Evolutionary conservation across 2,888 invertebrate genomes (phyloP), one percentile per base, ranked within the genome.

Genomic region (Caenorhabditis sulstoni): DNA sequence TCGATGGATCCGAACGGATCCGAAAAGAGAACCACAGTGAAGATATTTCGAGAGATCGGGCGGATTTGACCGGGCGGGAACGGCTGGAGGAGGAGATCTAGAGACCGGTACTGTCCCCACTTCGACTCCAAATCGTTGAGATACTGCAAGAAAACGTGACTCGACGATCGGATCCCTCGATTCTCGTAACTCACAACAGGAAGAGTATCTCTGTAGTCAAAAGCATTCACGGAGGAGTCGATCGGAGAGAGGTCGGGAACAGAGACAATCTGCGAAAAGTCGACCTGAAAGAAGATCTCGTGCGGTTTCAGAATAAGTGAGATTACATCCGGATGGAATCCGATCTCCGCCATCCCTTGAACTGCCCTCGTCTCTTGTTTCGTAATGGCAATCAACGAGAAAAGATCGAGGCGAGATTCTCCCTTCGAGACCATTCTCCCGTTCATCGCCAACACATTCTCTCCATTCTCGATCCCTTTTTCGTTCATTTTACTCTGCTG

Each of bases 371-470:
- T 93, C 91, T 98, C 98, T 80, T 94, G 94, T 68, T 94, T 93
- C 68, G 98, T 91, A 0, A 94, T 93, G 76, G 96, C 95, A 35
- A 97, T 91, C 44, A 99, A 92, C 0, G 95, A 94, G 90, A 95
- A 94, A 37, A 97, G 92, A 91, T 99, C 97, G 45, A 95, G 93
- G 22, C 94, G 93, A 85, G 98, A 97, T 39, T 96, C 93, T 91
- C 97, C 97, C 88, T 95, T 61, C 0, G 52, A 37, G 3, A 77
- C 16, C 90, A 94, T 95, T 87, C 97, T 93, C 8, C 98, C 98
- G 87, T 98, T 98, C 47, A 90, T 65, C 74, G 83, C 87, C 22
- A 90, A 75, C 3, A 87, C 79, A 23, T 84, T 82, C 16, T 84
- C 80, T n/a, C 90, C 90, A n/a, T 80, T 68, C 16, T 70, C 81